Conservation (phyloP, 2,888 invertebrate genomes). For the Athalia circularis region DNA sequence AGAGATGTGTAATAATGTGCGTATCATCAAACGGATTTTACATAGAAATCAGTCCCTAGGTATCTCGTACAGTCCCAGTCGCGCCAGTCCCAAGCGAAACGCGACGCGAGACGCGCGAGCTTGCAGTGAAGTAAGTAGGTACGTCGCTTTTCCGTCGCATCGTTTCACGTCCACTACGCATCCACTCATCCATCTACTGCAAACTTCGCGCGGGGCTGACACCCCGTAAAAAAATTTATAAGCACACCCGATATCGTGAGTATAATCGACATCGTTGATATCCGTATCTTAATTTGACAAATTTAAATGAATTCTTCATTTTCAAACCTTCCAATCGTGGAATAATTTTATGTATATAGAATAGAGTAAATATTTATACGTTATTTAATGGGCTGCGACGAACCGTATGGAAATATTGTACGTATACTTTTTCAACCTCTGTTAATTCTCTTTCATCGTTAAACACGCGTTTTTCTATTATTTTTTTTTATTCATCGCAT, state of each 20-base stretch:
- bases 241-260: too few species aligned
- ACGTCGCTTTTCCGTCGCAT: too few species aligned
- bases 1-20: neutral
- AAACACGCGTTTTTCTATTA: neutral
- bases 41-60: neutral
- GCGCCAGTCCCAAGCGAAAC: neutral
- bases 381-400: neutral
- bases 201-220: too few species aligned
- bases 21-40: conserved; percentile 37
- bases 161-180: too few species aligned
- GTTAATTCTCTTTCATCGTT: neutral
- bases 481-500: too few species aligned
- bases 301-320: too few species aligned
- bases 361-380: neutral
- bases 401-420: neutral
- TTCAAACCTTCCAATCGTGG: neutral
- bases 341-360: neutral
- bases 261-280: neutral
- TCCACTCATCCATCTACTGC: neutral
- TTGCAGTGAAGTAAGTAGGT: too few species aligned
- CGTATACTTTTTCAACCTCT: neutral
- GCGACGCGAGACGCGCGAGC: conserved; percentile 17
- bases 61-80: conserved; percentile 23
- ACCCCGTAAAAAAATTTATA: neutral
- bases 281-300: neutral